phyloP scores from a whole-genome alignment of 2,888 invertebrate species.

The Cosmia trapezina region DNA sequence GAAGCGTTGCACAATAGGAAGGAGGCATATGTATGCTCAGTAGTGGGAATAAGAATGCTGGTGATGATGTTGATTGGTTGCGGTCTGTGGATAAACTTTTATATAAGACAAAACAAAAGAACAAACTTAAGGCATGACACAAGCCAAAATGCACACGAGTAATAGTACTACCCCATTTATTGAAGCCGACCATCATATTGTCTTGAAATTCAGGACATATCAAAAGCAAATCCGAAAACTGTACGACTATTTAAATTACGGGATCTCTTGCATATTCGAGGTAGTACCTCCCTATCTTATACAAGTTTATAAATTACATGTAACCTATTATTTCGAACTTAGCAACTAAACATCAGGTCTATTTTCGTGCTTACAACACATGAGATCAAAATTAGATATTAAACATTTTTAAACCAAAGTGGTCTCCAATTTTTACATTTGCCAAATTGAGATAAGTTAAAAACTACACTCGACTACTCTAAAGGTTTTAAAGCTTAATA shows the following conservation, averaged over 20 bases:
- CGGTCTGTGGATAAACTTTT: neutral
- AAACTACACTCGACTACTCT: neutral
- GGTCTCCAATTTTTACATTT: neutral
- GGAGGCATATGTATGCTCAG: neutral
- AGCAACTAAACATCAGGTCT: neutral
- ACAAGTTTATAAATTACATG: neutral
- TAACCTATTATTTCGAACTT: neutral
- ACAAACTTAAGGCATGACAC: neutral
- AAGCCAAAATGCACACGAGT: too few relatives aligned
- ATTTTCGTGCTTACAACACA: neutral
- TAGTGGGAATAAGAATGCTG: neutral
- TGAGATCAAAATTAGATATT: too few relatives aligned
- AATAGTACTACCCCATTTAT: neutral
- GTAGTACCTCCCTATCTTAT: neutral
- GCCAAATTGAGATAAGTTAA: neutral
- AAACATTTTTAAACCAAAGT: neutral
- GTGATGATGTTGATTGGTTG: neutral
- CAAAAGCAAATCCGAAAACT: neutral
- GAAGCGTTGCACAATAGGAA: neutral
- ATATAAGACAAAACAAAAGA: neutral
- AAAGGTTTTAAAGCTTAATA: conserved; percentile 34
- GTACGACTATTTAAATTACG: neutral
- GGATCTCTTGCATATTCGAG: neutral
- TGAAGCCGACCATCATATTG: too few relatives aligned
- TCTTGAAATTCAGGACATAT: neutral